These are phyloP conservation scores for Microctonus hyperodae DNA, from an alignment of 2,888 invertebrate genomes.

Conservation along the genomic window DNA sequence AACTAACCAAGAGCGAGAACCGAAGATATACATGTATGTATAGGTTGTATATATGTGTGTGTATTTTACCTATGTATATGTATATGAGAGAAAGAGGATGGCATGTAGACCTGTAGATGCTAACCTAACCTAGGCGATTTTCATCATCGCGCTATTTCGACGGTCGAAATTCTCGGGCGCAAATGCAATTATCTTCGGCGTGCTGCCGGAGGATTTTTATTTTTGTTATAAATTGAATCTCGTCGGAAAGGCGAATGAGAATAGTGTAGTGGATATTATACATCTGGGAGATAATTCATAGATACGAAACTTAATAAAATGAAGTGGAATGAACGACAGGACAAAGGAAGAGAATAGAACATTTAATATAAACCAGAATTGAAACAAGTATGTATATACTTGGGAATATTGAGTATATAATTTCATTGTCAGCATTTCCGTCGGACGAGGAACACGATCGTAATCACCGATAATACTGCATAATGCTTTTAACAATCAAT, in stretches of 20 bases:
- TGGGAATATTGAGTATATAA: neutral
- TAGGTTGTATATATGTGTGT: neutral
- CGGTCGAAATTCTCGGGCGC: conserved; percentile 3
- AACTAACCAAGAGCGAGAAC: conserved; percentile 4
- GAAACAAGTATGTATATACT: neutral
- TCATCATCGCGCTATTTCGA: conserved; percentile 1
- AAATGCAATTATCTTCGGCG: conserved; percentile 32
- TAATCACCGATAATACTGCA: neutral
- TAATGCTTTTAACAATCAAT: neutral
- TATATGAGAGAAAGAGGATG: neutral
- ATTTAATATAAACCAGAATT: neutral
- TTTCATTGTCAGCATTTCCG: conserved; percentile 6
- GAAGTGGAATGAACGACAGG: no score
- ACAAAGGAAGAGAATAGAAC: neutral
- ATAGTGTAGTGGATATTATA: neutral
- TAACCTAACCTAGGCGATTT: neutral
- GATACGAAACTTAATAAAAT: neutral
- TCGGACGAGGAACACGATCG: neutral
- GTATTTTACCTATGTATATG: neutral
- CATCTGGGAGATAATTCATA: neutral
- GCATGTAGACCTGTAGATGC: neutral
- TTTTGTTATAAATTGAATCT: conserved; percentile 10
- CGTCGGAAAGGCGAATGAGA: neutral
- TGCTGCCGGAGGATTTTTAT: conserved; percentile 21
- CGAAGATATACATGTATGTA: neutral